Conservation (phyloP, 2,113 vertebrate genomes). For the Sylvietta virens region DNA sequence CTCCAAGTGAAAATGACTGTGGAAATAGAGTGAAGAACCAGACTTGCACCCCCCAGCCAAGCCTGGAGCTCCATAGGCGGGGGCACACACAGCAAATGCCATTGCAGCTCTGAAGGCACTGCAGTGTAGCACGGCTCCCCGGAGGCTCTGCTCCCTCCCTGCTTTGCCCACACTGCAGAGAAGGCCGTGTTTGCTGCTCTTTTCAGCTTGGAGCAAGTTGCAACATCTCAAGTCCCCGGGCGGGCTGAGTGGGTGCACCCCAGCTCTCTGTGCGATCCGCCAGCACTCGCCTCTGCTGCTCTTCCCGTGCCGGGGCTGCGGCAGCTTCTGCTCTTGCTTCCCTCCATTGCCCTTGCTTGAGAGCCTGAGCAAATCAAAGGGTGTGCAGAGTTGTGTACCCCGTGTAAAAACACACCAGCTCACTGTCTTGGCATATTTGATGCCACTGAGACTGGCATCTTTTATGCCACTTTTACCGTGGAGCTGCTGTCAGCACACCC, state of each 20-base stretch:
- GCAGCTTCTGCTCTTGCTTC: neutral
- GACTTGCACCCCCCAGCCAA: neutral
- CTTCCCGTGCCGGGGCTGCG: fast-evolving
- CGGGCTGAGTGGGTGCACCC: neutral
- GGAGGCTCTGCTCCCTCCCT: neutral
- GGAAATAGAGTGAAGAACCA: neutral
- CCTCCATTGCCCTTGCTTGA: neutral
- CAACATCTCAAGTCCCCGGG: neutral
- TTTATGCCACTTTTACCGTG: neutral
- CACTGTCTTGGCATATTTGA: neutral
- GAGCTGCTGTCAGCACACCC: neutral
- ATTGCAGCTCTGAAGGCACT: neutral
- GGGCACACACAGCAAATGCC: neutral
- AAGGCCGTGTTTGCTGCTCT: neutral
- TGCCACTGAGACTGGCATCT: neutral
- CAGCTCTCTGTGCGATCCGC: fast-evolving
- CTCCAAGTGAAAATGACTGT: neutral
- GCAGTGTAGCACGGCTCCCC: neutral
- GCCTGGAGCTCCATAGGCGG: neutral
- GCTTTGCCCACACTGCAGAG: neutral
- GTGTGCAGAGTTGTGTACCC: neutral
- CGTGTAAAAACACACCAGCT: neutral
- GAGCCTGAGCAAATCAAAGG: neutral
- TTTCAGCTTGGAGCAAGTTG: neutral
- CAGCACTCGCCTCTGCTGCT: neutral